Evolutionary conservation across 2,797 vertebrate species (phyloP), one percentile per base, ranked within the genome.

Genomic region (Myoxocephalus aenaeus): DNA sequence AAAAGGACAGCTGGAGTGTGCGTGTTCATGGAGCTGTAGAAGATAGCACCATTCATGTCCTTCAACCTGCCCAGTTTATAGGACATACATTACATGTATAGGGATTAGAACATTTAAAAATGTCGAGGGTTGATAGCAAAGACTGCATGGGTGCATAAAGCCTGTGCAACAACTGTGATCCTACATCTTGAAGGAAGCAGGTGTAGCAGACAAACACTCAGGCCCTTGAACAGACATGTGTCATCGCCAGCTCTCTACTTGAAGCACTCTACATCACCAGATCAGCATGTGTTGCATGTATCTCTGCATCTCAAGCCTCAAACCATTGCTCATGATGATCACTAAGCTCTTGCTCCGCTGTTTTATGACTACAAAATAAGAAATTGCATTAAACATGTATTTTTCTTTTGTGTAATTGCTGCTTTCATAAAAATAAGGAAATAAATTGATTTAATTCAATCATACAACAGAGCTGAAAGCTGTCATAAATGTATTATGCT

Each of bases 221-320:
- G 78, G 66, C 88, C 87, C 87, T 93, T 87, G 48, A 93, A 58
- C 75, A 84, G 91, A 90, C 88, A 91, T 87, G 89, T 94, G 94
- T 93, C 93, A 95, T 66, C 2, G 29, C 71, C 94, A 95, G 89
- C 82, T 85, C 70, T 82, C 79, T 86, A 85, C 91, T 92, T 92
- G 79, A 92, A 81, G 72, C 83, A 67, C 89, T 90, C 77, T 20
- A 70, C 79, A 72, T 85, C 75, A 62, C 38, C 76, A 57, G 68
- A 81, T 81, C 65, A 29, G 48, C 83, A 75, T 80, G 64, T 57
- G 81, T 75, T 66, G 53, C 69, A 44, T 79, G 18, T n/a, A 66
- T 38, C 68, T 77, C 42, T 53, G 18, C 83, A 69, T 76, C 80
- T 5, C 0, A 7, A 72, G 38, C 65, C 56, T 58, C 0, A 25